A percentile compares a stretch with the other conserved stretches of the same genome.
These are phyloP conservation scores for Mus caroli DNA, from an alignment of 2,797 vertebrate genomes.

Conservation along the genomic window DNA sequence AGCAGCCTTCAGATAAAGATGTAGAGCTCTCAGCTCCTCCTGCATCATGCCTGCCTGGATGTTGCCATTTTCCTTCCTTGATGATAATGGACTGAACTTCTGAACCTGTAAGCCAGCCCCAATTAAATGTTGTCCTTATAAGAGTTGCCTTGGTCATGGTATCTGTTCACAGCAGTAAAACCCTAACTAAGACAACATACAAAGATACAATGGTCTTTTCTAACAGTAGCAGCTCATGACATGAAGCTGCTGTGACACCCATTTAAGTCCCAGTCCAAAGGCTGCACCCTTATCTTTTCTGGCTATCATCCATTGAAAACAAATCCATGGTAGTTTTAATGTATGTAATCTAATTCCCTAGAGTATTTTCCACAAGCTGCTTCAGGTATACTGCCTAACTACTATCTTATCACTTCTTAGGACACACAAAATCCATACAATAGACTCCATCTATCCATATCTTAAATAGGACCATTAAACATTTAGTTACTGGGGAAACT, in stretches of 20 bases:
- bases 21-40: not conserved
- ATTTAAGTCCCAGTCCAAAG: slow-evolving; percentile 5
- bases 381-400: slow-evolving; percentile 16
- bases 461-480: slow-evolving; percentile 32
- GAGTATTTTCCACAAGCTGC: slow-evolving; percentile 39
- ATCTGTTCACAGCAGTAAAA: not conserved
- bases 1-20: not conserved
- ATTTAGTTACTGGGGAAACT: not conserved
- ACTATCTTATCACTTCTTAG: not conserved
- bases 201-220: slow-evolving; percentile 3
- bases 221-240: slow-evolving; percentile 19
- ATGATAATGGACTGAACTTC: not conserved
- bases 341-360: not conserved
- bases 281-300: not conserved
- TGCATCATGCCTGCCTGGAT: not conserved
- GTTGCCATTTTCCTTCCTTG: not conserved
- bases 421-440: not conserved
- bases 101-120: not conserved
- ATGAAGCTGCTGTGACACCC: not conserved
- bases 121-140: not conserved
- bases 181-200: not conserved
- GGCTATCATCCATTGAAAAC: not conserved
- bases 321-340: not conserved
- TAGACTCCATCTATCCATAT: not conserved
- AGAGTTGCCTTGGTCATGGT: not conserved